phyloP scores from a whole-genome alignment of 2,888 invertebrate species.

The Thysanoteuthis rhombus region DNA sequence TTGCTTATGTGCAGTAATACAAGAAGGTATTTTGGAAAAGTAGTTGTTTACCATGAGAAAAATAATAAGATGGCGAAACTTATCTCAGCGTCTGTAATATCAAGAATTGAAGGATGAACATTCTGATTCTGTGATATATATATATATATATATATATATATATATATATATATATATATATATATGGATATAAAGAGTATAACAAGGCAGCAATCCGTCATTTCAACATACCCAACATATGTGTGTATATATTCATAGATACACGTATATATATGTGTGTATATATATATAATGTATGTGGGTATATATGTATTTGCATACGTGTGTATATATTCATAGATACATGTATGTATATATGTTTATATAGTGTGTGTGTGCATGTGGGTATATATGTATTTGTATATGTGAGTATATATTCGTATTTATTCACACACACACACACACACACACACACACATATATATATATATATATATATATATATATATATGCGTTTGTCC shows the following conservation, averaged over 20 bases:
- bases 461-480: background rate
- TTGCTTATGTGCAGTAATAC: too few species aligned
- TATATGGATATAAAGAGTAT: background rate
- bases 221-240: too few species aligned
- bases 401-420: background rate
- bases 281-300: background rate
- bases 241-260: background rate
- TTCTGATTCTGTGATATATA: too few species aligned
- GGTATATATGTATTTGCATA: background rate
- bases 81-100: too few species aligned
- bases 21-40: too few species aligned
- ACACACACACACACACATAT: background rate
- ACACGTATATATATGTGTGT: background rate
- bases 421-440: background rate
- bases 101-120: too few species aligned
- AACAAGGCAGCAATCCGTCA: background rate
- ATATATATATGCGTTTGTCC: background rate
- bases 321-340: background rate
- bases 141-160: background rate
- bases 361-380: too few species aligned
- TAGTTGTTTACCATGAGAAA: too few species aligned
- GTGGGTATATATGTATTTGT: background rate
- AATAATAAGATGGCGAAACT: too few species aligned
- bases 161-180: background rate
- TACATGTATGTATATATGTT: too few species aligned